Conservation (phyloP, 2,113 vertebrate genomes). For the Microcebus jonahi region DNA sequence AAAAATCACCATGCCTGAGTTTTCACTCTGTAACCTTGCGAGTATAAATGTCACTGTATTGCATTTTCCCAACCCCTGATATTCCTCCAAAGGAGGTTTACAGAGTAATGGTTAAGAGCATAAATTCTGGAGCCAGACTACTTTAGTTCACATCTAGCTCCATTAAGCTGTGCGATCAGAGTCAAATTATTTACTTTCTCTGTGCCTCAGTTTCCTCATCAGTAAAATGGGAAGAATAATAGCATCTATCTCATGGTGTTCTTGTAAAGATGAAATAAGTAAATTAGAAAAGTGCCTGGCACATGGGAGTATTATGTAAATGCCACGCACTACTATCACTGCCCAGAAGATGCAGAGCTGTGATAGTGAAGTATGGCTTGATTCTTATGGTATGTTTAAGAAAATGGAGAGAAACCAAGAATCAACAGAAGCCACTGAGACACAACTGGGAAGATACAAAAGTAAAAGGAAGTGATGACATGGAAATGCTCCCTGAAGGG, state of each 20-base stretch:
- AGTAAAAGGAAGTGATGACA: background rate
- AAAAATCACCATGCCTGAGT: background rate
- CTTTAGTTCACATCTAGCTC: background rate
- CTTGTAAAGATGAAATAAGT: background rate
- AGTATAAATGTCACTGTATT: background rate
- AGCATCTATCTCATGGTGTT: background rate
- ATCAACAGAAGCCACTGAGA: background rate
- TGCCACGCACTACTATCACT: background rate
- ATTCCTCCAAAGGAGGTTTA: background rate
- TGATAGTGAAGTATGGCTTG: background rate
- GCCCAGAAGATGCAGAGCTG: background rate
- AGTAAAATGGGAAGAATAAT: background rate
- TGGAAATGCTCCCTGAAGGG: background rate
- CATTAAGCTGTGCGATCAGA: background rate
- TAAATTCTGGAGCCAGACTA: background rate
- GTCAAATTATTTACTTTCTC: background rate
- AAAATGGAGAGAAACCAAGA: background rate
- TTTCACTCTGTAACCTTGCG: background rate
- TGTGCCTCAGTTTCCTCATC: background rate
- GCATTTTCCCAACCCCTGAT: background rate
- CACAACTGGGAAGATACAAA: background rate
- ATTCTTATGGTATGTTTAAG: background rate
- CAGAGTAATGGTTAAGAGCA: background rate
- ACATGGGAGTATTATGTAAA: background rate
- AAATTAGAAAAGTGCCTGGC: background rate